Percentiles rank a stretch among this genome's conserved stretches.
These are phyloP conservation scores for Myiozetetes cayanensis DNA, from an alignment of 2,113 vertebrate genomes.

Conservation along the genomic window DNA sequence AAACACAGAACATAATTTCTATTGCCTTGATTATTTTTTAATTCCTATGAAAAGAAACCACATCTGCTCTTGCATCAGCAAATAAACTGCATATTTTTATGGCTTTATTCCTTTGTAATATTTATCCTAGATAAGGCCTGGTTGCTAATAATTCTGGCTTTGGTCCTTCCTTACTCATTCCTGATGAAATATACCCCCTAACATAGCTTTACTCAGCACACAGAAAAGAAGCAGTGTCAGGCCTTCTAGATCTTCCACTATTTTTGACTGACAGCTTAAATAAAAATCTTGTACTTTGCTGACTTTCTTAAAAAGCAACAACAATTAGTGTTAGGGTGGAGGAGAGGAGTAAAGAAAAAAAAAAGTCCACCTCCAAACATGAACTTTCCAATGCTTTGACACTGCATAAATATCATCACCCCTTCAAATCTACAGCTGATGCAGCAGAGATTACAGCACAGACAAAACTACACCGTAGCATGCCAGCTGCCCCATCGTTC, in stretches of 20 bases:
- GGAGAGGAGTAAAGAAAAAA: background rate
- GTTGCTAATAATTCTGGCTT: constrained; percentile 6
- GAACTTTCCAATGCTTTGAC: background rate
- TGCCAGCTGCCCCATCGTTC: background rate
- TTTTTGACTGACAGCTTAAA: constrained; percentile 18
- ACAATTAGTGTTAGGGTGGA: background rate
- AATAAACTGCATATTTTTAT: background rate
- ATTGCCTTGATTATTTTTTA: background rate
- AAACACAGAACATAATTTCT: background rate
- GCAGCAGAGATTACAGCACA: background rate
- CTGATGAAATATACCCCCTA: background rate
- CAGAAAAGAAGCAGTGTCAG: background rate
- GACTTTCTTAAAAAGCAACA: constrained; percentile 7
- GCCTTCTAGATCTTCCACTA: background rate
- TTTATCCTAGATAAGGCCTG: background rate
- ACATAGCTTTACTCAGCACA: background rate
- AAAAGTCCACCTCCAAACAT: background rate
- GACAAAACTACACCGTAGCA: rapidly evolving
- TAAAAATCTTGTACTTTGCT: constrained; percentile 16
- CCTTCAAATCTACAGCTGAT: background rate
- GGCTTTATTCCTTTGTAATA: background rate
- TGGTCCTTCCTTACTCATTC: background rate
- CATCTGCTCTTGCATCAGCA: background rate
- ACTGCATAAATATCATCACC: background rate
- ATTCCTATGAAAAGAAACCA: background rate